phyloP scores from a whole-genome alignment of 2,888 invertebrate genomes.

The Aporophyla nigra region DNA sequence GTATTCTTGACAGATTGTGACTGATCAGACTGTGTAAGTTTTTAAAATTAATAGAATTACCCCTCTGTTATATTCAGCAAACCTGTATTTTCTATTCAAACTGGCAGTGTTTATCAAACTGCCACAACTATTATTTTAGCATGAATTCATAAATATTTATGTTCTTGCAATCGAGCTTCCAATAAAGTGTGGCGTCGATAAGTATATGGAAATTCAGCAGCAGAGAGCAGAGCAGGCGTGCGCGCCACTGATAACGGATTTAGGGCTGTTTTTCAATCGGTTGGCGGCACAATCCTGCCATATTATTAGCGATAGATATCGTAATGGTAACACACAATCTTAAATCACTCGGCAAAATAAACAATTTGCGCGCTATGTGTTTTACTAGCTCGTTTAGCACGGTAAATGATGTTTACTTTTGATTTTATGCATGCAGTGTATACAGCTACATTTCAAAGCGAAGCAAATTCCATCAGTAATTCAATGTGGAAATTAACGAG shows the following conservation, averaged over 20 bases:
- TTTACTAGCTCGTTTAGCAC: conserved; percentile 50
- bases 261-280: conserved; percentile 82
- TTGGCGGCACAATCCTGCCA: conserved; percentile 73
- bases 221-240: conserved; percentile 78
- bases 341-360: conserved; percentile 66
- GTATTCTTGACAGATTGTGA: no score
- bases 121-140: conserved; percentile 57
- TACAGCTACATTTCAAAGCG: conserved; percentile 33
- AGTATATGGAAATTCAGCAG: conserved; percentile 82
- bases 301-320: conserved; percentile 76
- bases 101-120: conserved; percentile 38
- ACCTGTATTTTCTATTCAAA: conserved; percentile 19
- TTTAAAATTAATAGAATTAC: no score
- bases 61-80: neutral
- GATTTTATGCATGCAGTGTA: conserved; percentile 52
- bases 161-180: conserved; percentile 72
- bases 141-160: conserved; percentile 75
- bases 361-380: conserved; percentile 55
- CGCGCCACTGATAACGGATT: conserved; percentile 82
- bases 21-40: no score
- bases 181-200: conserved; percentile 79
- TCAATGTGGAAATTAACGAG: conserved; percentile 2
- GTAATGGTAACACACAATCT: conserved; percentile 64
- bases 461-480: conserved; percentile 17
- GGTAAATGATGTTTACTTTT: conserved; percentile 47